Base-by-base conservation (phyloP, 2,888 invertebrate genomes). In the Trisateles emortualis region DNA sequence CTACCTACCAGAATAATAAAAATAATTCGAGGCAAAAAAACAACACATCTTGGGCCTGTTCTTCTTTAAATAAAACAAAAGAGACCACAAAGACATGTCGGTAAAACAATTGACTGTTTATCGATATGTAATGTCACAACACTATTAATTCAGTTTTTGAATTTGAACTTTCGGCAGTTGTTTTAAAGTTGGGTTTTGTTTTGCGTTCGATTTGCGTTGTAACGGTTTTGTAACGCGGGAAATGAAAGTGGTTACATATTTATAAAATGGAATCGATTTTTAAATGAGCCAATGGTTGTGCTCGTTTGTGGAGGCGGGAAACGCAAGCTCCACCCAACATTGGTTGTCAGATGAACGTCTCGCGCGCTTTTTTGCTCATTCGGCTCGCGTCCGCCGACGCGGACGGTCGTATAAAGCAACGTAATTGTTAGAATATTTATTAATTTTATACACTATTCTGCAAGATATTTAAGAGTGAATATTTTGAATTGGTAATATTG, bases 221-320 rank as follows among this genome's bases (percentile, higher is more conserved):
- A 55, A 61, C 74, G 36, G 45, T 83, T 74, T 64, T 59, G 55
- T 58, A 50, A 56, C 70, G 81, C 59, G 59, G 53, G 68, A 77
- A 84, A 79, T 59, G 83, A 84, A 90, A 91, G 88, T 84, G 90
- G 91, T 91, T 91, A 91, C 90, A 92, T 92, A 92, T 92, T 92
- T 92, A 92, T 91, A 90, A 91, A 92, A 91, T 88, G 90, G 87
- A 91, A 92, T 92, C 92, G 92, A 92, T 92, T 92, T 92, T 92
- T 88, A 90, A 90, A 89, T 83, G 86, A 79, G 85, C 92, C 92
- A 92, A 92, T 92, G 84, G 87, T 70, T 60, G 77, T 68, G 81
- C 87, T 83, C 74, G 78, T 74, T 81, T 74, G 63, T 64, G 81
- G 83, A 86, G 91, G 91, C 91, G 91, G 90, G 84, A 72, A 72